These are phyloP conservation scores for Pedetes capensis DNA, from an alignment of 2,113 vertebrate species.

Conservation along the genomic window DNA sequence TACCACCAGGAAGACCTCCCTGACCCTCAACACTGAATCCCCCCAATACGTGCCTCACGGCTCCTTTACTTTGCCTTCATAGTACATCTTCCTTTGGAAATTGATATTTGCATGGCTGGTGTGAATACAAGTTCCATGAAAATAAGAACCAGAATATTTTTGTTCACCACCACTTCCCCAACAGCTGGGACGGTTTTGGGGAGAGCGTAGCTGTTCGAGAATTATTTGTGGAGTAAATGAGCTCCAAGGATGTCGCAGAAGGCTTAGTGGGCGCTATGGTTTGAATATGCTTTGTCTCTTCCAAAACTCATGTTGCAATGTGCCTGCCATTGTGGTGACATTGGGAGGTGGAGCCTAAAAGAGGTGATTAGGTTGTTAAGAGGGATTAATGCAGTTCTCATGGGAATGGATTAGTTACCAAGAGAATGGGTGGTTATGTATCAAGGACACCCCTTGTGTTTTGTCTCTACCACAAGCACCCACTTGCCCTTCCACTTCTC, in stretches of 20 bases:
- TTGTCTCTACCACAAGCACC: neutral
- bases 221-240: neutral
- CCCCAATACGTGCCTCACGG: accelerated
- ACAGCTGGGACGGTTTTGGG: neutral
- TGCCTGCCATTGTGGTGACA: neutral
- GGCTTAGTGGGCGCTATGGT: neutral
- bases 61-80: neutral
- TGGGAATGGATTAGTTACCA: neutral
- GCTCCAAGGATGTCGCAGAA: neutral
- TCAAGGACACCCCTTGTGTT: accelerated
- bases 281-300: neutral
- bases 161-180: neutral
- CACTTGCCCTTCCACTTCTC: neutral
- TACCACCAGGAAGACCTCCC: neutral
- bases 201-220: neutral
- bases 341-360: neutral
- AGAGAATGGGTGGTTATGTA: neutral
- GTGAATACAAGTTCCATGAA: neutral
- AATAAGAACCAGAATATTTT: neutral
- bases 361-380: neutral
- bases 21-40: neutral
- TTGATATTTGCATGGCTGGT: neutral
- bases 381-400: neutral
- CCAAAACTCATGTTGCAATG: neutral
- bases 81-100: neutral